Evolutionary conservation across 2,797 vertebrate genomes (phyloP).

Genomic region (Parotocinclus haroldoi): DNA sequence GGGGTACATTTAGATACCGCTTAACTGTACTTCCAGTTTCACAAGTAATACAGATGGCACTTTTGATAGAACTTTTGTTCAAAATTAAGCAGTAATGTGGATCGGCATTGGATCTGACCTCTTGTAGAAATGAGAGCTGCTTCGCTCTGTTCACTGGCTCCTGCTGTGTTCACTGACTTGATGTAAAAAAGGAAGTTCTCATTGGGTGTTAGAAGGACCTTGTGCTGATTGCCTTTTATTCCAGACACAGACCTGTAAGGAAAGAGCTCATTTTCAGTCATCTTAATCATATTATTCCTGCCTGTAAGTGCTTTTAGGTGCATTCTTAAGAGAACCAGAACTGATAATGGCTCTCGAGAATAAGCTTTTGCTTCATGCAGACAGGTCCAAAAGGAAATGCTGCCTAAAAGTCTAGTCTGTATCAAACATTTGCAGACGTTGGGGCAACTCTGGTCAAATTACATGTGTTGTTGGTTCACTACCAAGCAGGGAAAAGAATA

Average conservation of each 20-base stretch:
- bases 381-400: neutral
- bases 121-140: slow-evolving; percentile 92
- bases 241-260: slow-evolving; percentile 81
- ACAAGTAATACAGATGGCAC: too few species aligned
- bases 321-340: neutral
- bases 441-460: too few species aligned
- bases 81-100: too few species aligned
- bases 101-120: slow-evolving; percentile 67
- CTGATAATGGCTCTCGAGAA: slow-evolving; percentile 4
- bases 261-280: slow-evolving; percentile 20
- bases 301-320: slow-evolving; percentile 9
- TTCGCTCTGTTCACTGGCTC: slow-evolving; percentile 92
- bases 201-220: slow-evolving; percentile 83
- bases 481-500: too few species aligned
- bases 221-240: slow-evolving; percentile 79
- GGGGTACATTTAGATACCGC: too few species aligned
- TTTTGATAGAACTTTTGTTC: too few species aligned
- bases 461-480: too few species aligned
- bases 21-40: too few species aligned
- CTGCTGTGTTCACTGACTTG: slow-evolving; percentile 84
- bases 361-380: neutral
- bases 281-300: slow-evolving; percentile 3
- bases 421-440: too few species aligned
- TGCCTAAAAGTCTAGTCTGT: neutral
- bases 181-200: slow-evolving; percentile 96